Evolutionary conservation across 2,797 vertebrate species (phyloP), one percentile per base, ranked within the genome.

Genomic region (Aphelocoma californica): DNA sequence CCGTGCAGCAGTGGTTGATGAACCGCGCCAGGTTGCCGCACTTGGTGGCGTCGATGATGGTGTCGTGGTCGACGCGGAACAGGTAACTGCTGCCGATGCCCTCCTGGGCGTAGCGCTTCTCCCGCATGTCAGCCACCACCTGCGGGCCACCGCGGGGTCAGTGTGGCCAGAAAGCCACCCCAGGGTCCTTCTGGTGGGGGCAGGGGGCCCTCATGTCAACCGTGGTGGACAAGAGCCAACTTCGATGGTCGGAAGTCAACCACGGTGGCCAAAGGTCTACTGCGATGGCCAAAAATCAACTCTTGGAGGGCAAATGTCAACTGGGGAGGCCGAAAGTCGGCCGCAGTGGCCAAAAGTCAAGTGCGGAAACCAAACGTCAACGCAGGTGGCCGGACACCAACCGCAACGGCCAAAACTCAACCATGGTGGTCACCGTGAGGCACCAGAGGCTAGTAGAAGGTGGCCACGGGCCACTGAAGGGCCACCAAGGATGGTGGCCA

Each of bases 31-130:
- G 48, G 65, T 79, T 99, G 26, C 99, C 99, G 67, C 98, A 99
- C 85, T 99, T 99, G 72, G 99, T 99, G 81, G 99, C 99, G 1
- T 99, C 99, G 3, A 99, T 99, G 94, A 99, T 99, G 61, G 99
- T 99, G 97, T 99, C 99, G 3, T 99, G 99, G 97, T 99, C 99
- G 61, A 99, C 99, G 20, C 99, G 97, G 98, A 99, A 99, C 96
- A 99, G 92, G 95, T 99, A 99, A 97, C 99, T 99, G 98, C 99
- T 99, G 69, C 99, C 99, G 12, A 99, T 99, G 57, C 84, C 84
- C 65, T 79, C 18, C 84, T 86, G 84, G 1, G 50, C 74, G 10
- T 86, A 86, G 65, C 65, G 84, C 65, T 86, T 86, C 84, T 78
- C 84, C 0, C 74, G 65, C 84, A 79, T 86, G 74, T 86, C 84